Conservation (phyloP, 1,140 invertebrate genomes). For the Cydia fagiglandana region DNA sequence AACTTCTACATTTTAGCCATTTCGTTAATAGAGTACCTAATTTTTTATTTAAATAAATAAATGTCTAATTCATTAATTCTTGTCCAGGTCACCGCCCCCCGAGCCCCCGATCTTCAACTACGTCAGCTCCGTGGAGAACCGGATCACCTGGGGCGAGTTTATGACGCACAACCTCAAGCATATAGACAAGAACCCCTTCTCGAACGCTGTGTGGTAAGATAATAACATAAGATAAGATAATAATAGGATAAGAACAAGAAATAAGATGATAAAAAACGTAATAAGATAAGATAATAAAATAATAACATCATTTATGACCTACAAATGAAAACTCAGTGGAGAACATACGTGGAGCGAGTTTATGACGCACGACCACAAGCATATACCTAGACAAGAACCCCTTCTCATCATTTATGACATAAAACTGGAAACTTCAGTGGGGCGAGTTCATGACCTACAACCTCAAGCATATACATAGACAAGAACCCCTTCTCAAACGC, state of each 20-base stretch:
- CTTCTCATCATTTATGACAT: no score
- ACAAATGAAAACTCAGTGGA: no score
- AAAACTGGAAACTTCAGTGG: conserved; percentile 65
- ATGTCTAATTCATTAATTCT: neutral
- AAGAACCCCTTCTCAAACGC: conserved; percentile 79
- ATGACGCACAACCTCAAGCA: conserved; percentile 73
- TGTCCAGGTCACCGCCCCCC: conserved; percentile 50
- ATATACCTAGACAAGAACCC: no score
- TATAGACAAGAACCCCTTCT: conserved; percentile 78
- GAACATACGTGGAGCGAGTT: no score
- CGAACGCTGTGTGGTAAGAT: conserved; percentile 80
- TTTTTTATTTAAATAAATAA: neutral
- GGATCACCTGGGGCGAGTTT: conserved; percentile 84
- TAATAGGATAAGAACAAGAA: no score
- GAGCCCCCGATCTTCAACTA: conserved; percentile 85
- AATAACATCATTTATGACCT: no score
- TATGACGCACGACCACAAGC: no score
- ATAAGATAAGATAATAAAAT: no score
- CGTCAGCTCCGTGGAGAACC: conserved; percentile 84
- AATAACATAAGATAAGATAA: no score
- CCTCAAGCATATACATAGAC: conserved; percentile 68
- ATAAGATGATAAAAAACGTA: no score
- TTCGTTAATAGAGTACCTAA: no score
- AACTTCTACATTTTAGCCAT: no score
- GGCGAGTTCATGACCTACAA: conserved; percentile 80